Evolutionary conservation across 1,140 invertebrate species (phyloP).

Genomic region (Trypoxylus dichotomus): DNA sequence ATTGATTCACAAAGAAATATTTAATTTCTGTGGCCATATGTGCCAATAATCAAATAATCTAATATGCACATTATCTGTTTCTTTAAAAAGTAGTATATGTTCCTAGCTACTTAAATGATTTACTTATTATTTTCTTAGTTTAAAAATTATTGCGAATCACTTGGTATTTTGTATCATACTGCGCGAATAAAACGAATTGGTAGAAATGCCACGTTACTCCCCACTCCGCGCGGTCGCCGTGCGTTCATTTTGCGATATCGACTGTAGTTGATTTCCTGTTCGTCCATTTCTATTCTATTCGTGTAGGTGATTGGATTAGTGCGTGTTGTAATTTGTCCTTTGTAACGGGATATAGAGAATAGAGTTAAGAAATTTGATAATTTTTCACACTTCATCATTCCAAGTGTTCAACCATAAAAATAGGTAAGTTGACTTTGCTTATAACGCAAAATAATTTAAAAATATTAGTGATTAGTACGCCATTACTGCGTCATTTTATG

Average conservation of each 20-base stretch:
- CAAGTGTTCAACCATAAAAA: background rate
- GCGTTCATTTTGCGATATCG: too few species aligned
- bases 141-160: too few species aligned
- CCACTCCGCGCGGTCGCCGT: too few species aligned
- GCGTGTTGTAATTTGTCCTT: background rate
- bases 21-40: background rate
- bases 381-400: background rate
- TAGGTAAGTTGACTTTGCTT: background rate
- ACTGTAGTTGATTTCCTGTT: background rate
- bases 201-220: too few species aligned
- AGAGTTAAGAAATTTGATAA: background rate
- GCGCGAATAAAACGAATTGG: too few species aligned
- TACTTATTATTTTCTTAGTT: too few species aligned
- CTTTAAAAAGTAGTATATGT: too few species aligned
- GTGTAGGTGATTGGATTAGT: background rate
- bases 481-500: constrained; percentile 24
- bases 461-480: background rate
- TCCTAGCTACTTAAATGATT: too few species aligned
- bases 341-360: background rate
- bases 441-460: background rate
- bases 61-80: background rate
- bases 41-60: background rate
- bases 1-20: background rate
- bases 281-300: background rate
- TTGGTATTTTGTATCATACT: too few species aligned